phyloP scores from a whole-genome alignment of 2,113 vertebrate species.

The Antigone vipio region DNA sequence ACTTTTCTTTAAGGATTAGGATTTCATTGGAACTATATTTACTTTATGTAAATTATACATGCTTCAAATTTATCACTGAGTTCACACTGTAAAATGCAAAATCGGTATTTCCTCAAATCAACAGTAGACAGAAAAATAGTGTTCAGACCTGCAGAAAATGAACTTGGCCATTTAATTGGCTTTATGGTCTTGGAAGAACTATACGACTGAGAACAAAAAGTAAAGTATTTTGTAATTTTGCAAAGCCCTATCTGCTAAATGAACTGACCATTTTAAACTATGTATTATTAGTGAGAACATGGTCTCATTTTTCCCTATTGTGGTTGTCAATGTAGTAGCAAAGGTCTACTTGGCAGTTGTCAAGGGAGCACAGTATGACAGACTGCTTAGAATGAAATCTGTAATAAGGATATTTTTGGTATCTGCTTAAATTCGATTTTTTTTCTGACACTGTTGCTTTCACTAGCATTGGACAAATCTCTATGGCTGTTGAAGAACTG shows the following conservation, averaged over 20 bases:
- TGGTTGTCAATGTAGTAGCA: not conserved
- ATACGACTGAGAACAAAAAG: not conserved
- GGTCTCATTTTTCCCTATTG: not conserved
- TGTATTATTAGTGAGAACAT: not conserved
- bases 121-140: not conserved
- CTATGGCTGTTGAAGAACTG: not conserved
- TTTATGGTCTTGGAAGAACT: not conserved
- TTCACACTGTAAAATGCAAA: not conserved
- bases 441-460: not conserved
- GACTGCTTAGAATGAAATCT: not conserved
- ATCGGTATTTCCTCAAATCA: not conserved
- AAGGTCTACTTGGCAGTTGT: not conserved
- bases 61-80: not conserved
- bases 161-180: not conserved
- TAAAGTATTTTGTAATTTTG: not conserved
- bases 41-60: not conserved
- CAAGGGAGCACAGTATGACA: not conserved
- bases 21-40: constrained; percentile 4
- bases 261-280: not conserved
- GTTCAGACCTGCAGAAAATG: not conserved
- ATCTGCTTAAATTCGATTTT: not conserved
- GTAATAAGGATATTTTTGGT: not conserved
- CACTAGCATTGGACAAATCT: not conserved
- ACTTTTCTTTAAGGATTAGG: not conserved
- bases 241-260: not conserved